Conservation (phyloP, 2,113 vertebrate genomes). For the Machaerirhynchus nigripectus region DNA sequence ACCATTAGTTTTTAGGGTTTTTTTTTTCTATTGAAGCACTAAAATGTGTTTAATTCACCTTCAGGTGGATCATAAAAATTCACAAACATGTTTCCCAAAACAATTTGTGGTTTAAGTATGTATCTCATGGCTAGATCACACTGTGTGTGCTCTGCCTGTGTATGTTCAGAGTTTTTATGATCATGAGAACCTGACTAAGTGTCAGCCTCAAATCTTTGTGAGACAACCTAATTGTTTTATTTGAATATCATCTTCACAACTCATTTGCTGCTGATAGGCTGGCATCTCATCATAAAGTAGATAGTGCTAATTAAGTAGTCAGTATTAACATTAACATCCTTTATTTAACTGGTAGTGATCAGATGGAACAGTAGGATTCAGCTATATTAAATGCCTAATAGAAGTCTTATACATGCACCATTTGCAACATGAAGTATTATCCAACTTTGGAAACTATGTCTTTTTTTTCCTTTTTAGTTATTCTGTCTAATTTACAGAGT, state of each 20-base stretch:
- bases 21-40: background rate
- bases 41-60: background rate
- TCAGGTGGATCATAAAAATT: background rate
- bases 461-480: background rate
- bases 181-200: background rate
- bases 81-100: background rate
- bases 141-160: background rate
- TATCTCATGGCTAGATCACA: background rate
- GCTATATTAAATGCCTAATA: background rate
- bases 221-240: background rate
- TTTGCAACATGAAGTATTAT: background rate
- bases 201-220: background rate
- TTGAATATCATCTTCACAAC: background rate
- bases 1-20: background rate
- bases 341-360: constrained; percentile 9
- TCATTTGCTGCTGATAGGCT: background rate
- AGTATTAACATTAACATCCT: background rate
- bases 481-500: background rate
- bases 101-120: background rate
- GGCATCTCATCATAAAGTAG: background rate
- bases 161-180: background rate
- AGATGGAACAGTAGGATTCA: background rate
- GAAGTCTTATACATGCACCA: background rate
- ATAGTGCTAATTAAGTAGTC: background rate
- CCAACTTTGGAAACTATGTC: background rate